phyloP scores from a whole-genome alignment of 1,140 invertebrate species.

The Elysia chlorotica region DNA sequence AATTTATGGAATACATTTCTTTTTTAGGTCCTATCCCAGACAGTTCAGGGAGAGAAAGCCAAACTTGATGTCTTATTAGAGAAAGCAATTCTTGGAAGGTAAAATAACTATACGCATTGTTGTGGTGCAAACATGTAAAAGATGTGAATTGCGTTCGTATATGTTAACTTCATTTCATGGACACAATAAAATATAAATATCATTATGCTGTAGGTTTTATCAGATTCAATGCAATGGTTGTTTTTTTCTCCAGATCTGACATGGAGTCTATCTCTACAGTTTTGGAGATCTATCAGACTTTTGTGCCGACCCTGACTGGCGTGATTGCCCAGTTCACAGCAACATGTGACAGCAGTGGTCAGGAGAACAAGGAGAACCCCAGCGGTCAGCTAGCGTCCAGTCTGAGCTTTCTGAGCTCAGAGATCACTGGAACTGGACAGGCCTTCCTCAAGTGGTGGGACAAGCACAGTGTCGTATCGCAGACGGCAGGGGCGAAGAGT shows the following conservation, averaged over 20 bases:
- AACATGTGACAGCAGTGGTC: too few species aligned
- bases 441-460: background rate
- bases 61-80: conserved; percentile 14
- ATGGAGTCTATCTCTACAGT: background rate
- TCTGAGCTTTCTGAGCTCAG: background rate
- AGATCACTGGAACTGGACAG: background rate
- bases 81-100: conserved; percentile 11
- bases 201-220: too few species aligned
- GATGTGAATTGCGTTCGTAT: too few species aligned
- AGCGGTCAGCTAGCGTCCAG: conserved; percentile 1
- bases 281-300: background rate
- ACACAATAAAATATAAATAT: too few species aligned
- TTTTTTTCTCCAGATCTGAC: conserved; percentile 3
- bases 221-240: too few species aligned
- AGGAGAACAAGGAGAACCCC: background rate
- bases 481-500: too few species aligned
- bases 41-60: conserved; percentile 16
- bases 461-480: too few species aligned
- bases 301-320: background rate
- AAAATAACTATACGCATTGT: too few species aligned
- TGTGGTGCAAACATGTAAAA: too few species aligned
- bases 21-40: conserved; percentile 23
- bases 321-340: conserved; percentile 2
- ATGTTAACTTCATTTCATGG: too few species aligned
- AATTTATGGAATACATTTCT: too few species aligned